phyloP scores from a whole-genome alignment of 1,140 invertebrate genomes.

The Diabrotica virgifera region DNA sequence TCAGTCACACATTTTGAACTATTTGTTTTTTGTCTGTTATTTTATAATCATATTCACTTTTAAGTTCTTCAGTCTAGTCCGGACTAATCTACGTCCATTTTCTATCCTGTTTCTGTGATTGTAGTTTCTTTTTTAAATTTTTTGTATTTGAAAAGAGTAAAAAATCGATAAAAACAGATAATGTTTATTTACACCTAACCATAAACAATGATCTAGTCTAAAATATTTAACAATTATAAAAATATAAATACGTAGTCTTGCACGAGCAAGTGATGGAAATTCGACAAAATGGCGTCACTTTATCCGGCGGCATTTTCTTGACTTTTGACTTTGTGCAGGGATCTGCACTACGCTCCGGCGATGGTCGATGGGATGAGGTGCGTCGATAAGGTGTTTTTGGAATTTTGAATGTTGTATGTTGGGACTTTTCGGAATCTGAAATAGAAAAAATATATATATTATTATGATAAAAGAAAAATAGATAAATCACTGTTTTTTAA shows the following conservation, averaged over 20 bases:
- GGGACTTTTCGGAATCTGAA: background rate
- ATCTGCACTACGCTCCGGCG: no score
- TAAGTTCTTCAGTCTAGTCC: no score
- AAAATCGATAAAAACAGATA: background rate
- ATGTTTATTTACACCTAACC: background rate
- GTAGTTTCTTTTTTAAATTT: background rate
- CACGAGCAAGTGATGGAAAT: background rate
- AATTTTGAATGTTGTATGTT: background rate
- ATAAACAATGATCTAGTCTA: slow-evolving; percentile 1
- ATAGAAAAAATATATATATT: background rate
- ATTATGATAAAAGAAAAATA: background rate
- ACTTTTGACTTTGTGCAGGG: background rate
- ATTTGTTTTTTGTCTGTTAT: no score
- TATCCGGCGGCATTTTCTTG: background rate
- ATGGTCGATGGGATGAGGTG: background rate
- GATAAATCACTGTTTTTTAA: no score
- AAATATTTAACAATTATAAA: slow-evolving; percentile 3
- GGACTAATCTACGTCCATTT: no score
- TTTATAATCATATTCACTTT: no score
- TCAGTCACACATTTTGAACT: no score
- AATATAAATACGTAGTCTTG: background rate
- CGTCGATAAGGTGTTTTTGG: background rate
- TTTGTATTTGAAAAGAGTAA: background rate
- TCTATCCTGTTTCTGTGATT: no score
- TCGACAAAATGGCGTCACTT: background rate